Evolutionary conservation across 2,888 invertebrate species (phyloP).

Genomic region (Entomobrya multifasciata): DNA sequence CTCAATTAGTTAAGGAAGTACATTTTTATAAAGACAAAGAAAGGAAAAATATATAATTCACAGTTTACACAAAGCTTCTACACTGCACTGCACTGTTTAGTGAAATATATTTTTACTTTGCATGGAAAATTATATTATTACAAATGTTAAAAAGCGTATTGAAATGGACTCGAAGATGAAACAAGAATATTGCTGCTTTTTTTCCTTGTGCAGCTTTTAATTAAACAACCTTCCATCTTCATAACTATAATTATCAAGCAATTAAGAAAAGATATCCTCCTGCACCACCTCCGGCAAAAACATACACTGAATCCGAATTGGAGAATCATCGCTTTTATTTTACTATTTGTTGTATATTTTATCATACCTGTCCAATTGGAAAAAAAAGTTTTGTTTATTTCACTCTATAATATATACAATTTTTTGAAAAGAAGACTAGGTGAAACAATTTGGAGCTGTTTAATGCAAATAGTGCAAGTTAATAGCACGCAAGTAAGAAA

Average conservation of each 20-base stretch:
- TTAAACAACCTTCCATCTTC: conserved; percentile 66
- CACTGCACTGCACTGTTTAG: neutral
- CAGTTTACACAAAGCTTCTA: neutral
- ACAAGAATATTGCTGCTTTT: too few relatives aligned
- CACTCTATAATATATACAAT: conserved; percentile 35
- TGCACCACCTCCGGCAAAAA: conserved; percentile 69
- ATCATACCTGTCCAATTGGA: too few relatives aligned
- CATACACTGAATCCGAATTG: conserved; percentile 44
- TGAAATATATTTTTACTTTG: too few relatives aligned
- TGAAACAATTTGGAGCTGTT: conserved; percentile 23
- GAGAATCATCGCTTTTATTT: conserved; percentile 47
- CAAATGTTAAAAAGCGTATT: neutral
- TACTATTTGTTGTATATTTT: too few relatives aligned
- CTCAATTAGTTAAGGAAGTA: too few relatives aligned
- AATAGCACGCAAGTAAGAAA: conserved; percentile 31
- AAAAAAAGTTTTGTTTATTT: conserved; percentile 8
- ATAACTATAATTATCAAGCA: conserved; percentile 70
- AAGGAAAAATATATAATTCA: too few relatives aligned
- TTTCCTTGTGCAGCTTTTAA: conserved; percentile 66
- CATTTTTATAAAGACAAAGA: neutral
- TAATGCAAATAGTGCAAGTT: conserved; percentile 50
- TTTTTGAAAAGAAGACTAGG: conserved; percentile 4
- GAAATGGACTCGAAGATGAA: neutral
- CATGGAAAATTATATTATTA: too few relatives aligned
- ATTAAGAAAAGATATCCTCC: conserved; percentile 67